These are phyloP conservation scores for Ctenodactylus gundi DNA, from an alignment of 2,113 vertebrate genomes.

Conservation along the genomic window DNA sequence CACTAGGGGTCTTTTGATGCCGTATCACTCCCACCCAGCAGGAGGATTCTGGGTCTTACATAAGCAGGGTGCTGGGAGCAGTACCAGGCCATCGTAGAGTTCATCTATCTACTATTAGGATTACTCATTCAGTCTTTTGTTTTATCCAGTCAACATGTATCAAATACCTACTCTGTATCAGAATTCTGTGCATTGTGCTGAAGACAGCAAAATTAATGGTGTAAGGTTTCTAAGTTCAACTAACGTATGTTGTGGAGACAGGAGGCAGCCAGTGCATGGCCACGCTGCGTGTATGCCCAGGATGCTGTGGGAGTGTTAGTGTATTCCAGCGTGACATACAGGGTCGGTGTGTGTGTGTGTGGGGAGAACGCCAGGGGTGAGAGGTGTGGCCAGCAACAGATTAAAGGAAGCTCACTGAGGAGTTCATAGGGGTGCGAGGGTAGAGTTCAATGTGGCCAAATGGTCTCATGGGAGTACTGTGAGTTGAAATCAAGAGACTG, in stretches of 20 bases:
- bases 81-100: background rate
- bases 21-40: background rate
- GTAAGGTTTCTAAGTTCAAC: background rate
- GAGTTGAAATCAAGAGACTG: background rate
- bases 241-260: background rate
- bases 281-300: background rate
- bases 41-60: background rate
- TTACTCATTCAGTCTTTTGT: background rate
- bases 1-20: background rate
- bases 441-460: background rate
- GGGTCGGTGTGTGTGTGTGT: too few relatives aligned
- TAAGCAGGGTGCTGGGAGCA: background rate
- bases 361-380: background rate
- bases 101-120: background rate
- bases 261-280: background rate
- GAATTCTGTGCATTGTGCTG: background rate
- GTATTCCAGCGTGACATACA: too few relatives aligned
- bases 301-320: background rate
- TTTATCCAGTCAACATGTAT: background rate
- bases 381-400: too few relatives aligned
- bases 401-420: too few relatives aligned
- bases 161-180: background rate
- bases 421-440: background rate
- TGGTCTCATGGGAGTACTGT: too few relatives aligned
- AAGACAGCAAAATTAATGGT: conserved; percentile 27